Evolutionary conservation across 2,888 invertebrate genomes (phyloP).

Genomic region (Nipponacmea schrenckii): DNA sequence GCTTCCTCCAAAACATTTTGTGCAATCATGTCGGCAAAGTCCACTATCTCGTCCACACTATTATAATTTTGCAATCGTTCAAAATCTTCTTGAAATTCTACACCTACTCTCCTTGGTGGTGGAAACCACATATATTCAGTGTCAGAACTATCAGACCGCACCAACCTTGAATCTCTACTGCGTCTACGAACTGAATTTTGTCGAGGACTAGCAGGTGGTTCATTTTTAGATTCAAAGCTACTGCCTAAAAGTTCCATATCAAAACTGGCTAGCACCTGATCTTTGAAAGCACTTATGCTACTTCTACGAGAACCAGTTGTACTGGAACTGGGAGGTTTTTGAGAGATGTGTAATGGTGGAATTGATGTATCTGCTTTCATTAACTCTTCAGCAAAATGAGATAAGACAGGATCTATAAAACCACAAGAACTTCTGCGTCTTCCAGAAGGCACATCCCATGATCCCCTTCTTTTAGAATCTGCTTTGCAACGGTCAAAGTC

Average conservation of each 20-base stretch:
- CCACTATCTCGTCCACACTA: conserved; percentile 36
- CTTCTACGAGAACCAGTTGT: conserved; percentile 52
- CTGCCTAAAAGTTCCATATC: conserved; percentile 52
- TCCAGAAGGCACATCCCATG: conserved; percentile 38
- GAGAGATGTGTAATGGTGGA: conserved; percentile 45
- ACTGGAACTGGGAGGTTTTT: conserved; percentile 43
- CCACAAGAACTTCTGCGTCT: conserved; percentile 46
- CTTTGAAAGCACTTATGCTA: conserved; percentile 52
- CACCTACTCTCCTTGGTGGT: conserved; percentile 33
- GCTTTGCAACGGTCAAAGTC: conserved; percentile 44
- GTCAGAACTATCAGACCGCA: conserved; percentile 28
- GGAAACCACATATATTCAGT: conserved; percentile 37
- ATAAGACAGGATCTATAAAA: conserved; percentile 58
- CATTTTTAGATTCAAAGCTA: conserved; percentile 28
- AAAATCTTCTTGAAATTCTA: conserved; percentile 34
- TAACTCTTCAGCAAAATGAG: conserved; percentile 60
- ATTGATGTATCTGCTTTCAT: conserved; percentile 55
- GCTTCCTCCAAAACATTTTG: conserved; percentile 37
- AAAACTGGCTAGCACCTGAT: conserved; percentile 50
- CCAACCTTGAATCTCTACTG: conserved; percentile 24
- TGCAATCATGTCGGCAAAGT: conserved; percentile 36
- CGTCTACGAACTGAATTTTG: conserved; percentile 19
- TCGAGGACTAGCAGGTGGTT: conserved; percentile 20
- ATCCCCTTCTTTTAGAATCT: conserved; percentile 41
- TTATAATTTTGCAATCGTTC: conserved; percentile 23